Evolutionary conservation across 2,888 invertebrate genomes (phyloP).

Genomic region (Chrysolina oricalcia): DNA sequence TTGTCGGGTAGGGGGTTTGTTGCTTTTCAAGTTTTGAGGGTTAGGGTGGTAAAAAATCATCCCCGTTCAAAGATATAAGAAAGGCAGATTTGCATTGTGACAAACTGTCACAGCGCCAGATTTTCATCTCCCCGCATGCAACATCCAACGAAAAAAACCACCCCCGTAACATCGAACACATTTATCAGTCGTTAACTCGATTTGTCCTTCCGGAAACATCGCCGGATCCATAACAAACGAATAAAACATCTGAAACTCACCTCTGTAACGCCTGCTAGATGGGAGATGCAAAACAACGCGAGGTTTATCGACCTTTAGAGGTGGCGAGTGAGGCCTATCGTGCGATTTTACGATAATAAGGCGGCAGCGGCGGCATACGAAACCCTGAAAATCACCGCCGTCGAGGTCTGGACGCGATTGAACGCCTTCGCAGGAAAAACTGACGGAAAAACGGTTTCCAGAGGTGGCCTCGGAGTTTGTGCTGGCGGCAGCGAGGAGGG

Average conservation of each 20-base stretch:
- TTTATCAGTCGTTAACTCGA: constrained; percentile 6
- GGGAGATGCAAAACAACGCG: constrained; percentile 24
- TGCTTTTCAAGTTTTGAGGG: too few species aligned
- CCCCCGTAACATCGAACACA: not conserved
- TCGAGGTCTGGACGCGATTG: not conserved
- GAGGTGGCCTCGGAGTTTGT: constrained; percentile 17
- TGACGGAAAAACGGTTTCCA: constrained; percentile 15
- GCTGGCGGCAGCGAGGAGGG: not conserved
- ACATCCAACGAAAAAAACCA: not conserved
- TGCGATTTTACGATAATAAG: constrained; percentile 9
- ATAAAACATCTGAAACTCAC: constrained; percentile 21
- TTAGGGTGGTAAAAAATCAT: too few species aligned
- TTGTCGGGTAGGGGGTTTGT: too few species aligned
- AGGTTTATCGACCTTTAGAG: constrained; percentile 23
- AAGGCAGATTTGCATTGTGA: too few species aligned
- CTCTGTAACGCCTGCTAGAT: constrained; percentile 26
- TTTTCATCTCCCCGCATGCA: not conserved
- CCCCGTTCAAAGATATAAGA: too few species aligned
- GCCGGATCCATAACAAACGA: constrained; percentile 15
- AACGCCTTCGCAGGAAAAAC: constrained; percentile 4
- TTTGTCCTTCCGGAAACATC: constrained; percentile 20
- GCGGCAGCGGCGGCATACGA: not conserved
- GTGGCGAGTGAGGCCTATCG: not conserved
- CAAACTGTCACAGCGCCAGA: too few species aligned
- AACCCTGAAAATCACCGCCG: not conserved